Conservation (phyloP, 2,888 invertebrate species). For the Aphrophora alni region DNA sequence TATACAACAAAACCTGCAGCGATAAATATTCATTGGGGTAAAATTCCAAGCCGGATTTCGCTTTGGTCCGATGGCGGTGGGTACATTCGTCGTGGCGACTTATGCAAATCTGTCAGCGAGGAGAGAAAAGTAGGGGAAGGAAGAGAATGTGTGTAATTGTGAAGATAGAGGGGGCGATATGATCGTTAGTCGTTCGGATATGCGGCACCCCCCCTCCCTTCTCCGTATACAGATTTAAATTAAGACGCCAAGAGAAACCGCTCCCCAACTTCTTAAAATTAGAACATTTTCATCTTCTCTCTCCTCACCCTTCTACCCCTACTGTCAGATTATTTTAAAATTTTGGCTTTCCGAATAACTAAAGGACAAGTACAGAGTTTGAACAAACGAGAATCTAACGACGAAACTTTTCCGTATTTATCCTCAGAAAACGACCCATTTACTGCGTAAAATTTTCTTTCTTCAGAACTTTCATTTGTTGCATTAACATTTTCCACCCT, state of each 20-base stretch:
- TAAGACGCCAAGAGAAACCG: not conserved
- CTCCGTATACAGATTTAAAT: not conserved
- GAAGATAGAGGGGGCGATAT: too few relatives aligned
- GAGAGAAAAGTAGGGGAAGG: not conserved
- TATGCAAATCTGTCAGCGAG: not conserved
- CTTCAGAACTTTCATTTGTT: not conserved
- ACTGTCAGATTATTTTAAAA: not conserved
- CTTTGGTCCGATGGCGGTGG: not conserved
- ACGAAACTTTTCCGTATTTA: conserved; percentile 44
- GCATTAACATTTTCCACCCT: not conserved
- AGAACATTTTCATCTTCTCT: not conserved
- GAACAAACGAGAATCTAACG: conserved; percentile 44
- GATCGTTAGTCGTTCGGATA: too few relatives aligned
- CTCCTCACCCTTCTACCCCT: not conserved
- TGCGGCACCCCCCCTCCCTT: too few relatives aligned
- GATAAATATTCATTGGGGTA: not conserved
- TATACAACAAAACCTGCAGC: not conserved
- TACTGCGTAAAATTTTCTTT: not conserved
- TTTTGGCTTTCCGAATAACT: not conserved
- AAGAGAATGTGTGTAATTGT: not conserved
- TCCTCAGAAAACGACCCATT: conserved; percentile 31
- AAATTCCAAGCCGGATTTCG: not conserved
- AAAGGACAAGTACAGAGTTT: not conserved
- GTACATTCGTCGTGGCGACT: not conserved
- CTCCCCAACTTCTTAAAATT: not conserved